Evolutionary conservation across 2,888 invertebrate species (phyloP).

Genomic region (Drosophila longiperda): DNA sequence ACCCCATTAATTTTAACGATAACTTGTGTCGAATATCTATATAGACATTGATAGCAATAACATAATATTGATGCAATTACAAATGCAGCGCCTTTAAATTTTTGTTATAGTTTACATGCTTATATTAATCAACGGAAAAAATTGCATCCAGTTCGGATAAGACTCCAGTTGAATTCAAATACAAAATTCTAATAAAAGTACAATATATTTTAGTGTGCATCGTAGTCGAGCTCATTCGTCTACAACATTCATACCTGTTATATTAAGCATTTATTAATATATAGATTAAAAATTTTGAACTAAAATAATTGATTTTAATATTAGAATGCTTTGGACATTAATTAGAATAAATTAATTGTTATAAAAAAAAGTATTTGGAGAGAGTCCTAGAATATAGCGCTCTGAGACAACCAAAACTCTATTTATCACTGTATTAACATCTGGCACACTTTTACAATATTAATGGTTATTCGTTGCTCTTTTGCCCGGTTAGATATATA

Average conservation of each 20-base stretch:
- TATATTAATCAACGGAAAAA: background rate
- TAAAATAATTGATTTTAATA: background rate
- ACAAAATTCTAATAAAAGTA: background rate
- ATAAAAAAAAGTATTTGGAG: background rate
- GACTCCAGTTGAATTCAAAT: background rate
- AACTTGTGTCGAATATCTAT: background rate
- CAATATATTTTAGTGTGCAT: background rate
- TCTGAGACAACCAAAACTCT: background rate
- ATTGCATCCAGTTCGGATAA: background rate
- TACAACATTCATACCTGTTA: background rate
- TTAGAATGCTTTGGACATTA: background rate
- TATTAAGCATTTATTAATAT: background rate
- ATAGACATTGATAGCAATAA: background rate
- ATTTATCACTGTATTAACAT: background rate
- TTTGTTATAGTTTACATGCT: background rate
- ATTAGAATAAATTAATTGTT: background rate
- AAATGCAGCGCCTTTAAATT: background rate
- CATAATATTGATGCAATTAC: background rate
- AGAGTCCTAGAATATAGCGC: background rate
- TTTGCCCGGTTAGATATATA: constrained; percentile 89
- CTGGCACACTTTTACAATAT: background rate
- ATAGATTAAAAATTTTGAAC: background rate
- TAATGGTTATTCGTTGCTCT: background rate
- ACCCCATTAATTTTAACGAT: background rate
- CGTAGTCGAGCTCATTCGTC: background rate